Evolutionary conservation across 2,797 vertebrate genomes (phyloP).

Genomic region (Morus bassanus): DNA sequence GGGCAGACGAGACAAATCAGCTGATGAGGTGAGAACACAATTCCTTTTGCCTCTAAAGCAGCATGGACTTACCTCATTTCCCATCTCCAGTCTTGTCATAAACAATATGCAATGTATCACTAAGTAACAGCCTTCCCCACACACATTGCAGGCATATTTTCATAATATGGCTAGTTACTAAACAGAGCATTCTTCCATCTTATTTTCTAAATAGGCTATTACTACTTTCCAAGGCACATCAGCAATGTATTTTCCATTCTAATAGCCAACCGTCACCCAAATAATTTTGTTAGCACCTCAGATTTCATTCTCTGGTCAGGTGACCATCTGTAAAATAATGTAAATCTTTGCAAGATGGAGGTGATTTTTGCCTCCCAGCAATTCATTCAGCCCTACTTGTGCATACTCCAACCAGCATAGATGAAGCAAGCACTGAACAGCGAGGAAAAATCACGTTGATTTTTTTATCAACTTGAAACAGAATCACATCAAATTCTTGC

Average conservation of each 20-base stretch:
- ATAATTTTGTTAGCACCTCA: neutral
- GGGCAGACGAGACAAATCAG: neutral
- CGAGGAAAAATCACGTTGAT: neutral
- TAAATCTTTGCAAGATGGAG: neutral
- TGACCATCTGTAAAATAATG: neutral
- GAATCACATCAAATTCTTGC: neutral
- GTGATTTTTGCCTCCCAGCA: neutral
- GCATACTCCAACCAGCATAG: neutral
- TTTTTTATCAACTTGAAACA: neutral
- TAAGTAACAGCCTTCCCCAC: neutral
- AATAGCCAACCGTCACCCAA: neutral
- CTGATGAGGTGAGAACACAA: neutral
- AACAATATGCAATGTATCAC: neutral
- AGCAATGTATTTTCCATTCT: neutral
- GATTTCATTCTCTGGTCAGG: neutral
- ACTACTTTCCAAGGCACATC: neutral
- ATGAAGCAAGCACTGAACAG: neutral
- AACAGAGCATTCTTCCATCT: neutral
- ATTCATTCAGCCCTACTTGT: neutral
- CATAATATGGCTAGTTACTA: neutral
- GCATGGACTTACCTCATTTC: neutral
- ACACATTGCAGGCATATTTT: neutral
- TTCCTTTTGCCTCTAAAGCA: neutral
- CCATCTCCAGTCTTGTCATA: neutral
- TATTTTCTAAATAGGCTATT: neutral